These are phyloP conservation scores for Microcebus murinus DNA, from an alignment of 2,113 vertebrate species.

Conservation along the genomic window DNA sequence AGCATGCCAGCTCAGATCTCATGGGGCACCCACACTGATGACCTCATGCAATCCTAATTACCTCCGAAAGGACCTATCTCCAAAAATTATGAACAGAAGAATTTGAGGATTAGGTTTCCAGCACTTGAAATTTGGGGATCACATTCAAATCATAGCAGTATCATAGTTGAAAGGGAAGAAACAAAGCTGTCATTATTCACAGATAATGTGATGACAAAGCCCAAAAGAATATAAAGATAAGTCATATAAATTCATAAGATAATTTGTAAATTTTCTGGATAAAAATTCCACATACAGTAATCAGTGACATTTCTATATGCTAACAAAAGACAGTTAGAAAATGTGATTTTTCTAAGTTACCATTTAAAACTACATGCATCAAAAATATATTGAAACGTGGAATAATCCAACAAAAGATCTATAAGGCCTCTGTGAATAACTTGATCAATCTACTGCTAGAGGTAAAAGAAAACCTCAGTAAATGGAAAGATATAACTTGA, in stretches of 20 bases:
- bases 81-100: not conserved
- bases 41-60: not conserved
- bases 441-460: not conserved
- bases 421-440: not conserved
- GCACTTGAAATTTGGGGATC: not conserved
- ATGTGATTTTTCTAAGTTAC: not conserved
- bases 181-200: not conserved
- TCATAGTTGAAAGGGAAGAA: not conserved
- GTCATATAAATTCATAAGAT: not conserved
- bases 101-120: not conserved
- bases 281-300: not conserved
- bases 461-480: not conserved
- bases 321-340: not conserved
- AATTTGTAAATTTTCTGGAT: not conserved
- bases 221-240: not conserved
- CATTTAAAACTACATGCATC: not conserved
- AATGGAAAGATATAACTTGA: not conserved
- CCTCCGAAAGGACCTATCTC: not conserved
- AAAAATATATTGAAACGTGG: not conserved
- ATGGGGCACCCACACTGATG: not conserved
- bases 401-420: not conserved
- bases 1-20: not conserved
- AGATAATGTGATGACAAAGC: not conserved
- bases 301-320: not conserved
- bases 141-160: not conserved